phyloP scores from a whole-genome alignment of 2,888 invertebrate genomes.

The Eristalis intricaria region DNA sequence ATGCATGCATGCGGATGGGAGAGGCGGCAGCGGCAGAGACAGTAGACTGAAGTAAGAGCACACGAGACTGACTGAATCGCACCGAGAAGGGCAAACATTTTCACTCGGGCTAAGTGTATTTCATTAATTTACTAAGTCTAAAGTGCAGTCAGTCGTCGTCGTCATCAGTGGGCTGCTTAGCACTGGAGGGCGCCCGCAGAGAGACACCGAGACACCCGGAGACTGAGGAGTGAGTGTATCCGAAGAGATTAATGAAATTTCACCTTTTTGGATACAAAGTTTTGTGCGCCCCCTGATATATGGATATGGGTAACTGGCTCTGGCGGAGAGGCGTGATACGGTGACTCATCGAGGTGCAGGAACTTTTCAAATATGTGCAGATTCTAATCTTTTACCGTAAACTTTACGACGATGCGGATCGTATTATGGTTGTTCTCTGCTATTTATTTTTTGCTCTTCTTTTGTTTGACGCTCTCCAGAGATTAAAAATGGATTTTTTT shows the following conservation, averaged over 20 bases:
- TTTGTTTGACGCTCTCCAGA: not conserved
- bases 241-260: slow-evolving; percentile 67
- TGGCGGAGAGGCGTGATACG: not conserved
- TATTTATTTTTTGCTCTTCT: not conserved
- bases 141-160: slow-evolving; percentile 63
- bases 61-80: slow-evolving; percentile 12
- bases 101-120: slow-evolving; percentile 59
- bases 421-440: not conserved
- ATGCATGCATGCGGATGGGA: not conserved
- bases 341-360: slow-evolving; percentile 11
- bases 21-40: not conserved
- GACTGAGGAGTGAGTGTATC: slow-evolving; percentile 32
- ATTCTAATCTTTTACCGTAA: slow-evolving; percentile 8
- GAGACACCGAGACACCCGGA: too few species aligned
- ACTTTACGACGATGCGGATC: slow-evolving; percentile 4
- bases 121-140: slow-evolving; percentile 68
- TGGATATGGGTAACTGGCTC: not conserved
- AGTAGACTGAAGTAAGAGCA: not conserved
- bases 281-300: slow-evolving; percentile 31
- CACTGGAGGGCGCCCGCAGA: slow-evolving; percentile 3
- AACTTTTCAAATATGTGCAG: slow-evolving; percentile 21
- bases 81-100: slow-evolving; percentile 49
- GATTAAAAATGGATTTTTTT: not conserved
- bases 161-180: not conserved
- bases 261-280: slow-evolving; percentile 40